Evolutionary conservation across 2,113 vertebrate species (phyloP).

Genomic region (Mormyrus iriodes): DNA sequence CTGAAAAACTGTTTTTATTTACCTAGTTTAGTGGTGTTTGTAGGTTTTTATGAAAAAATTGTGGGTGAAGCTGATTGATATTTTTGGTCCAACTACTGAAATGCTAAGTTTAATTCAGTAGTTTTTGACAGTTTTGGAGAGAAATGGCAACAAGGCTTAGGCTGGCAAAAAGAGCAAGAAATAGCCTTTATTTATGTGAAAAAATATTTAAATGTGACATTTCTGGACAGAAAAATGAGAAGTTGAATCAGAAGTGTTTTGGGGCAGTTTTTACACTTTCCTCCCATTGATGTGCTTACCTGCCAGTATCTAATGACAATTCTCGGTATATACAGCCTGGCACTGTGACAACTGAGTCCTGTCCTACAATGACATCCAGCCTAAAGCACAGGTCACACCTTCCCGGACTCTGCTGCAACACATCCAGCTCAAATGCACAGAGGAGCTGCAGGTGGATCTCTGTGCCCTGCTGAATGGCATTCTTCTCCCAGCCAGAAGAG

Average conservation of each 20-base stretch:
- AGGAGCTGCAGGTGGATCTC: not conserved
- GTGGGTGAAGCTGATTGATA: not conserved
- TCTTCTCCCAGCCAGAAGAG: not conserved
- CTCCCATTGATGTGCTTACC: too few species aligned
- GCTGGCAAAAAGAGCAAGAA: not conserved
- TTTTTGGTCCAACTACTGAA: not conserved
- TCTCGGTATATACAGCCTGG: not conserved
- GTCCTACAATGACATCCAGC: not conserved
- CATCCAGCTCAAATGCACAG: not conserved
- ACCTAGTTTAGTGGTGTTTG: not conserved
- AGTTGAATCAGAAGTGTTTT: not conserved
- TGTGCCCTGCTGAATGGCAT: not conserved
- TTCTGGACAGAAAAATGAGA: not conserved
- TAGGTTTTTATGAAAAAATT: not conserved
- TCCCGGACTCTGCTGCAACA: not conserved
- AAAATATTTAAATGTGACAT: not conserved
- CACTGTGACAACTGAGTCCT: not conserved
- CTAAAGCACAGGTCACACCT: not conserved
- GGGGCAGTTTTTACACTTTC: too few species aligned
- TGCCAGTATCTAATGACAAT: not conserved
- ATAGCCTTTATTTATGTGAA: not conserved
- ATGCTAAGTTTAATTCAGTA: not conserved
- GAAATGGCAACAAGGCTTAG: not conserved
- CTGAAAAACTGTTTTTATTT: not conserved
- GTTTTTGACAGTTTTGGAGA: not conserved